These are phyloP conservation scores for Phaonia tiefii DNA, from an alignment of 2,888 invertebrate genomes.

Conservation along the genomic window DNA sequence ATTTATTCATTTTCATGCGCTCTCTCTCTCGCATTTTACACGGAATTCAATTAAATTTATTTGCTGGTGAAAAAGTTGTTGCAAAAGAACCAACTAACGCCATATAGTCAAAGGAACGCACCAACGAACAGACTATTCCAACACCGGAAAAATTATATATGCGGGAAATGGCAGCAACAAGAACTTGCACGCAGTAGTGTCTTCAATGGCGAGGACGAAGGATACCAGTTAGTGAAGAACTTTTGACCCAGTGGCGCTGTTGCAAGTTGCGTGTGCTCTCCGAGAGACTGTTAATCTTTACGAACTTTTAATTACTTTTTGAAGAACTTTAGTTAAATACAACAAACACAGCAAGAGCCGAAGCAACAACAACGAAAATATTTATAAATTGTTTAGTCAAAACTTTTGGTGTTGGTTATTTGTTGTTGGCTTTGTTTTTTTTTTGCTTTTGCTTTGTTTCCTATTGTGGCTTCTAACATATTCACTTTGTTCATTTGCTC, in stretches of 20 bases:
- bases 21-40: not conserved
- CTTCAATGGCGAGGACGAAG: slow-evolving; percentile 1
- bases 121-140: not conserved
- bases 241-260: slow-evolving; percentile 63
- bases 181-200: slow-evolving; percentile 21
- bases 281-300: slow-evolving; percentile 75
- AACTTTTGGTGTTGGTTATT: slow-evolving; percentile 45
- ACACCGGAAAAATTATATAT: slow-evolving; percentile 7
- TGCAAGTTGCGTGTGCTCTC: slow-evolving; percentile 62
- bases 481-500: slow-evolving; percentile 25
- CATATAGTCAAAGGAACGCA: not conserved
- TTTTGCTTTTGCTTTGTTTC: slow-evolving; percentile 40
- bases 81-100: slow-evolving; percentile 7
- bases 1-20: not conserved
- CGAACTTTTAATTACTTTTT: slow-evolving; percentile 78
- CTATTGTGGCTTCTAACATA: slow-evolving; percentile 42
- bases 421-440: slow-evolving; percentile 38
- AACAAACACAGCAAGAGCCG: slow-evolving; percentile 43
- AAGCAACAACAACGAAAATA: slow-evolving; percentile 64
- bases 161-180: slow-evolving; percentile 17
- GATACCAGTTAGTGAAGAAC: slow-evolving; percentile 38
- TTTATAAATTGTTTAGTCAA: slow-evolving; percentile 70
- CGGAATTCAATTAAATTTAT: slow-evolving; percentile 38
- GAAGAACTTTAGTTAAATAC: slow-evolving; percentile 71
- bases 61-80: slow-evolving; percentile 22